Conservation (phyloP, 2,113 vertebrate species). For the Amphilophus citrinellus region DNA sequence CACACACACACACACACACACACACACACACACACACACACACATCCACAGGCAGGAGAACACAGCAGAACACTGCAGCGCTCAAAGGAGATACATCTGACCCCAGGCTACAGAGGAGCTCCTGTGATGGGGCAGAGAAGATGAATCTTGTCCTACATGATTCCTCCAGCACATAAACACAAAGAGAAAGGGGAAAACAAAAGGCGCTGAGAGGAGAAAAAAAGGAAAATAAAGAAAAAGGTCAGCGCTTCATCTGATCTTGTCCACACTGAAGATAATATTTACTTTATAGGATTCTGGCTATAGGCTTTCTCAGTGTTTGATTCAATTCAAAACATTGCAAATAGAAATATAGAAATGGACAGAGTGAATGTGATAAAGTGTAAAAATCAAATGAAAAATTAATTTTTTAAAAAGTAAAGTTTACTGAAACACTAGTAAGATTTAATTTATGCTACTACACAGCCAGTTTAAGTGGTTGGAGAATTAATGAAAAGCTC, state of each 20-base stretch:
- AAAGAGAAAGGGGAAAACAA: not conserved
- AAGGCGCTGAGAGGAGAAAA: not conserved
- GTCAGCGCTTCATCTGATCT: slow-evolving; percentile 19
- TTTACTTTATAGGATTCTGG: not conserved
- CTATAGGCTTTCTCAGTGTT: not conserved
- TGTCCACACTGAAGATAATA: not conserved
- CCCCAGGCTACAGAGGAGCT: slow-evolving; percentile 50
- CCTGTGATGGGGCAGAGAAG: slow-evolving; percentile 34
- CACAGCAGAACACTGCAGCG: slow-evolving; percentile 26
- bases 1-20: accelerated
- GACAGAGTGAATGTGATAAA: not conserved
- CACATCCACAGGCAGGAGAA: slow-evolving; percentile 21
- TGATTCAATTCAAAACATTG: not conserved
- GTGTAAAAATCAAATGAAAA: not conserved
- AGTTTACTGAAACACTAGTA: not conserved
- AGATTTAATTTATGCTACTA: not conserved
- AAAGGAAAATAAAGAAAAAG: slow-evolving; percentile 18
- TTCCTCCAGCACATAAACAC: slow-evolving; percentile 24
- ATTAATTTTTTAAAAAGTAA: not conserved
- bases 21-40: accelerated
- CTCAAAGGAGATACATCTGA: slow-evolving; percentile 45
- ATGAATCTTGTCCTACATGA: slow-evolving; percentile 54
- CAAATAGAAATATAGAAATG: not conserved
- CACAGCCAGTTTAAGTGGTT: accelerated
- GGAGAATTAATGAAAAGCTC: not conserved